Evolutionary conservation across 2,113 vertebrate species (phyloP).

Genomic region (Spea multiplicata): DNA sequence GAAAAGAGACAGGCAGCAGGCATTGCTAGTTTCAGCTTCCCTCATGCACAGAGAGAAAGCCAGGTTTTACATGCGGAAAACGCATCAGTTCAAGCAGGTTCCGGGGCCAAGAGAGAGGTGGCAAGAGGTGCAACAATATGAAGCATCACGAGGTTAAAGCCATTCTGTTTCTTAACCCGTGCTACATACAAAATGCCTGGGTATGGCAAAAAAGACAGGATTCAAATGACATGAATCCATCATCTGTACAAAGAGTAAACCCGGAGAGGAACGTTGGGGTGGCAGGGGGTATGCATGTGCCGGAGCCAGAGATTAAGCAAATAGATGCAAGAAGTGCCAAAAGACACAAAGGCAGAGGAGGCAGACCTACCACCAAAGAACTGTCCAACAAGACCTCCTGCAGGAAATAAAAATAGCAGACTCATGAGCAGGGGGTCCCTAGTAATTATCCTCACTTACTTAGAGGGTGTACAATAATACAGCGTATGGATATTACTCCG

Average conservation of each 20-base stretch:
- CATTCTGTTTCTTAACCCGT: neutral
- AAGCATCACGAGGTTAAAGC: neutral
- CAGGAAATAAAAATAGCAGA: constrained; percentile 77
- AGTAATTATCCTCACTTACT: too few species aligned
- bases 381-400: constrained; percentile 97
- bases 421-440: constrained; percentile 44
- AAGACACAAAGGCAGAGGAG: constrained; percentile 45
- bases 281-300: neutral
- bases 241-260: neutral
- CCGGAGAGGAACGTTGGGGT: neutral
- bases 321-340: constrained; percentile 60
- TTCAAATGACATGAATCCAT: neutral
- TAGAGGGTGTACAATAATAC: too few species aligned
- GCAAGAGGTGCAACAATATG: neutral
- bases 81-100: neutral
- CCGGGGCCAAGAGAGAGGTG: neutral
- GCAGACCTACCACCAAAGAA: constrained; percentile 91
- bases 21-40: neutral
- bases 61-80: constrained; percentile 27
- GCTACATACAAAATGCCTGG: too few species aligned
- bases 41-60: constrained; percentile 10
- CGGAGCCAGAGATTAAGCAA: constrained; percentile 4
- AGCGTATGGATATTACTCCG: too few species aligned
- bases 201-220: neutral
- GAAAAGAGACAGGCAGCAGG: constrained; percentile 5